A percentile compares a stretch with the other conserved stretches of the same genome.
Conservation (phyloP, 2,797 vertebrate genomes). For the Lutjanus campechanus region DNA sequence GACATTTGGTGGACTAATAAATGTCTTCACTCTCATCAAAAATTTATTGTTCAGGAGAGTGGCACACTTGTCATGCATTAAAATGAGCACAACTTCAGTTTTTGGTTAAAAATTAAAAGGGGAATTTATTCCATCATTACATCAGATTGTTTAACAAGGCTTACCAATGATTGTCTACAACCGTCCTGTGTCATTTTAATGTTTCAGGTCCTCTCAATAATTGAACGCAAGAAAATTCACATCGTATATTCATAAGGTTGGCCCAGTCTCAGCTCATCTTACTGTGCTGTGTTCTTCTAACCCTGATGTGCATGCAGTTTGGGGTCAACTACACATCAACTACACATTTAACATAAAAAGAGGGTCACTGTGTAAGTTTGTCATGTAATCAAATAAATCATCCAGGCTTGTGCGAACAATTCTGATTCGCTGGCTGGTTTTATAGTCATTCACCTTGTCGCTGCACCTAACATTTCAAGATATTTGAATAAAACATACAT, state of each 20-base stretch:
- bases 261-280: slow-evolving; percentile 43
- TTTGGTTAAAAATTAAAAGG: slow-evolving; percentile 65
- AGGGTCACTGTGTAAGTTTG: not conserved
- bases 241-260: slow-evolving; percentile 65
- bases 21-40: slow-evolving; percentile 55
- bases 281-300: slow-evolving; percentile 15
- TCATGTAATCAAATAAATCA: not conserved
- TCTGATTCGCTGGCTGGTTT: not conserved
- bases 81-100: slow-evolving; percentile 53
- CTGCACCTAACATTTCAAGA: not conserved
- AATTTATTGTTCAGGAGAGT: slow-evolving; percentile 49
- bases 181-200: slow-evolving; percentile 69
- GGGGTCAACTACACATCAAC: not conserved
- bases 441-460: not conserved
- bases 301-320: slow-evolving; percentile 1
- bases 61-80: slow-evolving; percentile 49
- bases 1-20: slow-evolving; percentile 41
- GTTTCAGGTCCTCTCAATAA: slow-evolving; percentile 73
- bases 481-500: slow-evolving; percentile 2
- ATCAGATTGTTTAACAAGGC: slow-evolving; percentile 69
- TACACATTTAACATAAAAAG: slow-evolving; percentile 7
- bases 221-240: slow-evolving; percentile 63
- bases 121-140: slow-evolving; percentile 58
- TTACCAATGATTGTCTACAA: slow-evolving; percentile 62
- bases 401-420: not conserved